phyloP scores from a whole-genome alignment of 2,113 vertebrate genomes.

The Globicephala melas region DNA sequence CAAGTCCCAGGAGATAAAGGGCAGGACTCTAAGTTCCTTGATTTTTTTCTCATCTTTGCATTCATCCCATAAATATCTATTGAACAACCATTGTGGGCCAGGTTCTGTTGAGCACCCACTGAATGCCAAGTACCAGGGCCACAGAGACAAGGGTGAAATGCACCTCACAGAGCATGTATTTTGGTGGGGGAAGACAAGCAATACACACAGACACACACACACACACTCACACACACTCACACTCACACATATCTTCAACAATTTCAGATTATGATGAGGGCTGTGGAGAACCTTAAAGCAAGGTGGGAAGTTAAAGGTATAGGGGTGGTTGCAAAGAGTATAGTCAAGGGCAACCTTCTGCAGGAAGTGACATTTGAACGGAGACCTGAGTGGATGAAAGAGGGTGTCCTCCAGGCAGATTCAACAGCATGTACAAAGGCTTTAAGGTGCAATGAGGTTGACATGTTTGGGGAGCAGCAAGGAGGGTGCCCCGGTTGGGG shows the following conservation, averaged over 20 bases:
- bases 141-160: no score
- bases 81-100: neutral
- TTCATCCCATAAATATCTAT: neutral
- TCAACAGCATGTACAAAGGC: rapidly evolving
- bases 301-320: no score
- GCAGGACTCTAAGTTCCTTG: neutral
- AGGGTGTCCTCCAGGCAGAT: neutral
- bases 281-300: neutral
- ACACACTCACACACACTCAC: no score
- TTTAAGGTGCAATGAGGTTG: neutral
- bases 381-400: neutral
- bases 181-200: neutral
- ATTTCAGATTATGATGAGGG: neutral
- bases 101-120: neutral
- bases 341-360: neutral
- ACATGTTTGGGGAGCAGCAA: neutral
- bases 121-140: neutral
- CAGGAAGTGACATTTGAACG: neutral
- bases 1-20: neutral
- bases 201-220: neutral
- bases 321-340: rapidly evolving
- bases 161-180: neutral
- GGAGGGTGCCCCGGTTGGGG: rapidly evolving
- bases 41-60: neutral
- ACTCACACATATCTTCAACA: neutral